phyloP scores from a whole-genome alignment of 2,888 invertebrate genomes.

The Lottia scabra region DNA sequence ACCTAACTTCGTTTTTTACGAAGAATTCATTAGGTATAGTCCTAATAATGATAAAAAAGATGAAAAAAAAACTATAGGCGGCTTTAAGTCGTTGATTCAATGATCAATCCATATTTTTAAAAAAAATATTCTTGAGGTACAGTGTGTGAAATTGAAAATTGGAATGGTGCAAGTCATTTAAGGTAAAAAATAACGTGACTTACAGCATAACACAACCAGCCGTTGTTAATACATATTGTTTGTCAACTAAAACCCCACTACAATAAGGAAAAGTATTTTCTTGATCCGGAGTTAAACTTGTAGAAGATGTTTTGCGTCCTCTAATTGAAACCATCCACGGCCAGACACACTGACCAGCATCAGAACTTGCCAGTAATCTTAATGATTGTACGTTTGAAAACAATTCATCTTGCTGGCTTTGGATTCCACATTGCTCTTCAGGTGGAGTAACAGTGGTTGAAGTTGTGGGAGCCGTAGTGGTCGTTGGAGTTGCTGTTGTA shows the following conservation, averaged over 20 bases:
- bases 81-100: too few species aligned
- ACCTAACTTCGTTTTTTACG: too few species aligned
- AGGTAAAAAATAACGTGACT: too few species aligned
- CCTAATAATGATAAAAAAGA: too few species aligned
- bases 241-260: background rate
- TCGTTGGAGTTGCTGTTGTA: background rate
- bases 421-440: background rate
- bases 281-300: background rate
- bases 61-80: too few species aligned
- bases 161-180: too few species aligned
- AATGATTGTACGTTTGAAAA: background rate
- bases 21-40: too few species aligned
- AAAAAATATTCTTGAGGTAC: too few species aligned
- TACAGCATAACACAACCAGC: background rate
- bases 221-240: background rate
- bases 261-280: background rate
- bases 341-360: background rate
- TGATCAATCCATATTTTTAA: too few species aligned
- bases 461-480: background rate
- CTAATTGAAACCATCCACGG: background rate
- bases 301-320: background rate
- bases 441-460: background rate
- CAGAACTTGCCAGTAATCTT: background rate
- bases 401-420: background rate
- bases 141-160: too few species aligned